A percentile compares a stretch with the other conserved stretches of the same genome.
phyloP scores from a whole-genome alignment of 2,113 vertebrate species.

The Alces alces region DNA sequence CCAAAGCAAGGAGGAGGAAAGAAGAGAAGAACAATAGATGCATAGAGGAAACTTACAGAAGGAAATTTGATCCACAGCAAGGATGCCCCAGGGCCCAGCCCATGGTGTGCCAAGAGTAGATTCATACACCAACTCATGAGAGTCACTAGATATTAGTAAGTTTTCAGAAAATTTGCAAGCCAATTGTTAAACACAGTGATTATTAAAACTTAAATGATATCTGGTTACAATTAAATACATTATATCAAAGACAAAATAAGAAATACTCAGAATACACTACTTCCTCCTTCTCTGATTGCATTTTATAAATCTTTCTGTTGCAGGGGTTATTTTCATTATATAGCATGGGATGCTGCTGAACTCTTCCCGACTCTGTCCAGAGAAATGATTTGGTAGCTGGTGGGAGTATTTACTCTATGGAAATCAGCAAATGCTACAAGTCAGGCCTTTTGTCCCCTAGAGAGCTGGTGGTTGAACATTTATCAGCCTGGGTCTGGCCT shows the following conservation, averaged over 20 bases:
- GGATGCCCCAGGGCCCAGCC: background rate
- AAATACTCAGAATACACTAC: background rate
- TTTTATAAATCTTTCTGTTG: background rate
- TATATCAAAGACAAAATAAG: background rate
- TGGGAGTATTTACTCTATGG: background rate
- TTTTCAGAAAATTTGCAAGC: background rate
- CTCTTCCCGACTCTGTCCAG: background rate
- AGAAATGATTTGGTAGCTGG: background rate
- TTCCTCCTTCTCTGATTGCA: background rate
- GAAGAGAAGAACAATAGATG: background rate
- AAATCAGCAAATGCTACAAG: slow-evolving; percentile 23
- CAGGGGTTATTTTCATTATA: background rate
- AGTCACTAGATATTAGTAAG: background rate
- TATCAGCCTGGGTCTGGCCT: background rate
- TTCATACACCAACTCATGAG: background rate
- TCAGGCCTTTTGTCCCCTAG: background rate
- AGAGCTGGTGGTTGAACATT: slow-evolving; percentile 12
- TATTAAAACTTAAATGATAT: slow-evolving; percentile 15
- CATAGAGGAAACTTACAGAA: background rate
- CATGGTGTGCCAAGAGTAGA: no score
- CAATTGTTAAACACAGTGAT: background rate
- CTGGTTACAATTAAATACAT: background rate
- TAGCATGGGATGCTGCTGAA: background rate
- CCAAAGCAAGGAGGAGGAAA: background rate
- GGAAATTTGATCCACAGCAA: background rate